Base-by-base conservation (phyloP, 2,888 invertebrate genomes). In the Hecatera dysodea region DNA sequence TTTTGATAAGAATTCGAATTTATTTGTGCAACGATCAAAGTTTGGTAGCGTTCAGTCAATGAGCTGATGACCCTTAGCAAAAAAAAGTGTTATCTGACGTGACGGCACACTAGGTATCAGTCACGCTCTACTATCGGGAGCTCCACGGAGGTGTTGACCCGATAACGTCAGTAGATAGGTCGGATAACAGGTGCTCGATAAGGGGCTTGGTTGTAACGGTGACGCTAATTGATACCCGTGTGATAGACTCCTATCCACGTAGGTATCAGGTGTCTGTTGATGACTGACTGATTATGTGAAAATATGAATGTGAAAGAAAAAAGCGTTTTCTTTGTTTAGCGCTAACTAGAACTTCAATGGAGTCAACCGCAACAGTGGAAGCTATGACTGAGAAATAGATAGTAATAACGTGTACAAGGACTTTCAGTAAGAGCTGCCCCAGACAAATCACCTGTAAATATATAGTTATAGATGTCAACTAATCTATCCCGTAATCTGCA, bases 101-200 rank as follows among this genome's bases (percentile, higher is more conserved):
- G 44, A 15, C 22, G 29, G 39, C 46, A 22, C 48, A 52, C 46
- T 76, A n/a, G n/a, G n/a, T n/a, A 79, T 79, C 84, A 46, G 55
- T 65, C 55, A 81, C 53, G 60, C 56, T 60, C 12, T 52, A 42
- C 48, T 42, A 55, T 24, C 72, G 24, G 12, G 11, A 46, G 53
- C 48, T 36, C 44, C 66, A 62, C 48, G 62, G 55, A 60, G 62
- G 62, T 67, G 63, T 70, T 69, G 62, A 79, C 67, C 60, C 46
- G 67, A 63, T 67, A 63, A 48, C 63, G 64, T 75, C 72, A 72
- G 48, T 65, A 66, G 73, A 84, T 72, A 68, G 56, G 62, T 57
- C 53, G 19, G 57, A 67, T 72, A 72, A 73, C 80, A 80, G 74
- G 72, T 83, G 74, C 36, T 29, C 6, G 72, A 79, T 73, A 84